A percentile compares a stretch with the other conserved stretches of the same genome.
Conservation (phyloP, 2,797 vertebrate species). For the Cirrhinus molitorella region DNA sequence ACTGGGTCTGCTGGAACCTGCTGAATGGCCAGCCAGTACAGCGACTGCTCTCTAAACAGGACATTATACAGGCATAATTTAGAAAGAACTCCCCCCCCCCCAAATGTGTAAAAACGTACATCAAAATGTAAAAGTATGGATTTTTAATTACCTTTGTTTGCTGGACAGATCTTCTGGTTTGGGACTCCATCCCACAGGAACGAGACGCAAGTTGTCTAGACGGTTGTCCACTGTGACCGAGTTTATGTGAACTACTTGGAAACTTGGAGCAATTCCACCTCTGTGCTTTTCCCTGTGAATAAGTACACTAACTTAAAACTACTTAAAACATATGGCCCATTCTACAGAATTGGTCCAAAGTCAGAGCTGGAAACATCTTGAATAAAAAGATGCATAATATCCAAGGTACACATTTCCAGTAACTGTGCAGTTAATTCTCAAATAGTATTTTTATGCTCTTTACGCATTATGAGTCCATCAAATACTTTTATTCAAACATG, state of each 20-base stretch:
- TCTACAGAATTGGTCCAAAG: no score
- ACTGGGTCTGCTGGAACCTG: slow-evolving; percentile 97
- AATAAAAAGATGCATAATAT: no score
- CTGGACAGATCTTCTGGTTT: slow-evolving; percentile 95
- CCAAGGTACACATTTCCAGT: no score
- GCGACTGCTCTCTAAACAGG: slow-evolving; percentile 90
- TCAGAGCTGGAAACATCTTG: no score
- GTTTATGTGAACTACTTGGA: slow-evolving; percentile 97
- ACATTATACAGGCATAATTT: not conserved
- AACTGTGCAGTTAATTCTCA: no score
- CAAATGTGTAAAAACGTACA: no score
- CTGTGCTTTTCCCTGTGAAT: slow-evolving; percentile 92
- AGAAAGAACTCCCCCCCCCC: no score
- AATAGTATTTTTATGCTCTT: no score
- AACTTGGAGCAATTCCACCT: slow-evolving; percentile 94
- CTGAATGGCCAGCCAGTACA: slow-evolving; percentile 98
- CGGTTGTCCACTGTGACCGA: slow-evolving; percentile 97
- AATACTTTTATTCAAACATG: no score
- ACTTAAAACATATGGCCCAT: no score
- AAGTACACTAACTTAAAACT: slow-evolving; percentile 34
- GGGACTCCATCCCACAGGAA: slow-evolving; percentile 93
- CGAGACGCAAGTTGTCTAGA: slow-evolving; percentile 94
- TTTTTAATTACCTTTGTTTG: slow-evolving; percentile 88
- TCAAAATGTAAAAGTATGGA: not conserved
- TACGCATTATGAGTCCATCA: no score